A percentile compares a stretch with the other conserved stretches of the same genome.
phyloP scores from a whole-genome alignment of 2,888 invertebrate genomes.

The Microdon myrmicae region DNA sequence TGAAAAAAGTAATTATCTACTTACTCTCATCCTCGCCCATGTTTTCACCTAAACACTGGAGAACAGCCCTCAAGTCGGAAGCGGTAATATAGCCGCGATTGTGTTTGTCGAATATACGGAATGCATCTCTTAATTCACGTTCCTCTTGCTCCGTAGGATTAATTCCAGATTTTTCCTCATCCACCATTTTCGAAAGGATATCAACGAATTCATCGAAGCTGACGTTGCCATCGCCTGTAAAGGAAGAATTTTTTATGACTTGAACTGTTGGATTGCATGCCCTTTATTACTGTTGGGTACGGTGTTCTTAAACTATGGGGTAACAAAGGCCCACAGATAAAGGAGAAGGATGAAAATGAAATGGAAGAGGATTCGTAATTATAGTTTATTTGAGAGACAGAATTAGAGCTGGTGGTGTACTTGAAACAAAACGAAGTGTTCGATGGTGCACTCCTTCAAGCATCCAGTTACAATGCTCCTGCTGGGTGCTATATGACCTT shows the following conservation, averaged over 20 bases:
- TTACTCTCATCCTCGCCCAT: constrained; percentile 90
- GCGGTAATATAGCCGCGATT: constrained; percentile 91
- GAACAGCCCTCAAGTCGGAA: constrained; percentile 85
- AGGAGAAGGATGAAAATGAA: neutral
- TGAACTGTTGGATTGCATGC: no score
- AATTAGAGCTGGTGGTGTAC: no score
- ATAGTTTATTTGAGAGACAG: no score
- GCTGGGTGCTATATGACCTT: no score
- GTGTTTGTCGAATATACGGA: constrained; percentile 90
- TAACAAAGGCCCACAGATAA: no score
- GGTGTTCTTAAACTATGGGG: no score
- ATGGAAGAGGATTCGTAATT: no score
- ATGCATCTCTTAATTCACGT: constrained; percentile 84
- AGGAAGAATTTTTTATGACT: constrained; percentile 32
- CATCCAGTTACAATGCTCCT: no score
- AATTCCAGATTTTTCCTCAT: constrained; percentile 71
- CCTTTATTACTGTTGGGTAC: no score
- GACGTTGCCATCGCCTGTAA: constrained; percentile 83
- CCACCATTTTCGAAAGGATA: constrained; percentile 80
- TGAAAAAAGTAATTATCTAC: constrained; percentile 58
- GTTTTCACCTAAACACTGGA: constrained; percentile 90
- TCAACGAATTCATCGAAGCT: constrained; percentile 90
- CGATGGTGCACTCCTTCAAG: no score
- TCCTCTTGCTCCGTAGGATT: constrained; percentile 82
- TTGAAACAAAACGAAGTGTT: no score